These are phyloP conservation scores for Trigoniulus corallinus DNA, from an alignment of 1,140 invertebrate genomes.

Conservation along the genomic window DNA sequence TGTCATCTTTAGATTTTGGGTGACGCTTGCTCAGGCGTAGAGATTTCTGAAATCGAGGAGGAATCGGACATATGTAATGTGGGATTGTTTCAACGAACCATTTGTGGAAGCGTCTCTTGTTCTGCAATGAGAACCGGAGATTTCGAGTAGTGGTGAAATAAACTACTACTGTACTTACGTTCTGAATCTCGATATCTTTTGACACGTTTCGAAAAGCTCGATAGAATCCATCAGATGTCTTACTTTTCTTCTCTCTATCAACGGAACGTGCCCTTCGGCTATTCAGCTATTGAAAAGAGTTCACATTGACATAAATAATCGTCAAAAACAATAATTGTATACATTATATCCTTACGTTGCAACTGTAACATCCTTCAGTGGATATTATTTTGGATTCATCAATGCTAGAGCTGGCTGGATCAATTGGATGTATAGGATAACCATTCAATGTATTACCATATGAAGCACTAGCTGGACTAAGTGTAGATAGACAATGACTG, in stretches of 20 bases:
- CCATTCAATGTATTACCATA: slow-evolving; percentile 43
- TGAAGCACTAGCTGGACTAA: slow-evolving; percentile 38
- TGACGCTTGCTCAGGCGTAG: background rate
- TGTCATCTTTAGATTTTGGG: background rate
- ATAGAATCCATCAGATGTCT: slow-evolving; percentile 8
- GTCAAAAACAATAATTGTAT: background rate
- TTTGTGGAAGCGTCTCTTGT: too few relatives aligned
- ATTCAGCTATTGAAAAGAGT: background rate
- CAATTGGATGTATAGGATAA: slow-evolving; percentile 37
- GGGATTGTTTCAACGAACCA: too few relatives aligned
- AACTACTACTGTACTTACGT: background rate
- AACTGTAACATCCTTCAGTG: slow-evolving; percentile 78
- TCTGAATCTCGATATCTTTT: background rate
- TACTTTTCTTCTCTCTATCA: slow-evolving; percentile 6
- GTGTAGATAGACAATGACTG: slow-evolving; percentile 64
- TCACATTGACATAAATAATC: background rate
- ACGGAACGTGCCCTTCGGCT: background rate
- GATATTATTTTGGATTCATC: slow-evolving; percentile 53
- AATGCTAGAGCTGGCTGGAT: slow-evolving; percentile 31
- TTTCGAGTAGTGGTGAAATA: too few relatives aligned
- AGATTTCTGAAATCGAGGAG: background rate
- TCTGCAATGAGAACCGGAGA: too few relatives aligned
- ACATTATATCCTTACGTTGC: slow-evolving; percentile 41
- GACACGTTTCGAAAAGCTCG: background rate
- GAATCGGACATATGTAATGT: too few relatives aligned